Evolutionary conservation across 2,888 invertebrate genomes (phyloP), one percentile per base, ranked within the genome.

Genomic region (Lasioglossum oenotherae): DNA sequence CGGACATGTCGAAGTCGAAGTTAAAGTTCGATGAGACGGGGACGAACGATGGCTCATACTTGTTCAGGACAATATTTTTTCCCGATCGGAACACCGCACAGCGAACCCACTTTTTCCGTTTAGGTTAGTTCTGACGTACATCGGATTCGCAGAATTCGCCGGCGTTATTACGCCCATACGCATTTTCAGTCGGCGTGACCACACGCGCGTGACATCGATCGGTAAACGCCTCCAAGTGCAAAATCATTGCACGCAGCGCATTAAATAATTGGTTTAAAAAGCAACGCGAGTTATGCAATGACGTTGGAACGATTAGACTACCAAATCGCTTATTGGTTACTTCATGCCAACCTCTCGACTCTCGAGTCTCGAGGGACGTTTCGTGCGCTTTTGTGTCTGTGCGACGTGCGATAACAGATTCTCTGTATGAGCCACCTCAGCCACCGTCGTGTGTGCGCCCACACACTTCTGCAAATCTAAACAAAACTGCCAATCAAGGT

Each of bases 101-200:
- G 46, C 27, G 16, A 74, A 67, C 41, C n/a, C 35, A 31, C 76
- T 69, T 49, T 81, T 81, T 80, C 79, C 85, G 79, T 88, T 85
- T 84, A 93, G 93, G 93, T 93, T 93, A 93, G 90, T 92, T 89
- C 86, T 90, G 80, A 83, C 79, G 81, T 88, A 85, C 87, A 84
- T 83, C 83, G 80, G 89, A 88, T 88, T 88, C 87, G 88, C 87
- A 87, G 88, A 86, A 89, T 88, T 90, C 89, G 89, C 91, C 92
- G 92, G 92, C 86, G 88, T 82, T 88, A 83, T 92, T 89, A 91
- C 88, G 88, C 85, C 81, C 89, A 86, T 87, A 83, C 85, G 89
- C 92, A 91, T 93, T 89, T 91, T 92, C 86, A 78, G 53, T 87
- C 88, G 82, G 81, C 81, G 82, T 87, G 82, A 83, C 69, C 74